A percentile compares a stretch with the other conserved stretches of the same genome.
Evolutionary conservation across 2,888 invertebrate species (phyloP).

Genomic region (Dynastes tityus): DNA sequence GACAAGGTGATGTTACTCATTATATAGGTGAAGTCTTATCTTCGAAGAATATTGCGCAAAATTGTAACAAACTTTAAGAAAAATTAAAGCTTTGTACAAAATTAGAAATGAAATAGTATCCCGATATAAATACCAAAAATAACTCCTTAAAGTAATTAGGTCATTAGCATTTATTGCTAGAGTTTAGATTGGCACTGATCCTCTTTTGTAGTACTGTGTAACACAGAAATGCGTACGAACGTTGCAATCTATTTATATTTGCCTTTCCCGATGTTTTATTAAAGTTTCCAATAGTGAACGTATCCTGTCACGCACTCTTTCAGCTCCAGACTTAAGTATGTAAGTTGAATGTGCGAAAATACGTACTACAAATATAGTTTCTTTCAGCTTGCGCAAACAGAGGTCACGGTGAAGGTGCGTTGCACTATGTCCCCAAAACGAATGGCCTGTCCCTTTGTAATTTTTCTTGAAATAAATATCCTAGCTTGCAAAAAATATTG

Average conservation of each 20-base stretch:
- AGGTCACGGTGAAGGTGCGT: conserved; percentile 48
- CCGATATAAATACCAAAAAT: no score
- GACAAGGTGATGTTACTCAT: no score
- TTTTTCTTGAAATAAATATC: not conserved
- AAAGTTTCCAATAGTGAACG: conserved; percentile 2
- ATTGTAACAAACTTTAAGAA: no score
- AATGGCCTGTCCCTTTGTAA: not conserved
- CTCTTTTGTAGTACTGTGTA: not conserved
- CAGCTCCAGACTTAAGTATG: not conserved
- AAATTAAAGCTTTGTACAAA: no score
- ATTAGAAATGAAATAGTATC: no score
- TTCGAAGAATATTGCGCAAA: no score
- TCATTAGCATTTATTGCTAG: no score
- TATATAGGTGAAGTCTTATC: no score
- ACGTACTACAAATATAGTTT: conserved; percentile 41
- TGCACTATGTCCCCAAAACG: conserved; percentile 7
- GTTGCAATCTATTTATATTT: no score
- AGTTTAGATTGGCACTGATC: not conserved
- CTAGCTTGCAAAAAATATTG: conserved; percentile 9
- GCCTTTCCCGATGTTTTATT: no score
- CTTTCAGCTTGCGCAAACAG: conserved; percentile 47
- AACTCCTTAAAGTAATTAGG: no score
- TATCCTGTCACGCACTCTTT: conserved; percentile 31
- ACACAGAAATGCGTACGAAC: no score
- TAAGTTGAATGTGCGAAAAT: conserved; percentile 16